Evolutionary conservation across 2,113 vertebrate species (phyloP).

Genomic region (Hipposideros armiger): DNA sequence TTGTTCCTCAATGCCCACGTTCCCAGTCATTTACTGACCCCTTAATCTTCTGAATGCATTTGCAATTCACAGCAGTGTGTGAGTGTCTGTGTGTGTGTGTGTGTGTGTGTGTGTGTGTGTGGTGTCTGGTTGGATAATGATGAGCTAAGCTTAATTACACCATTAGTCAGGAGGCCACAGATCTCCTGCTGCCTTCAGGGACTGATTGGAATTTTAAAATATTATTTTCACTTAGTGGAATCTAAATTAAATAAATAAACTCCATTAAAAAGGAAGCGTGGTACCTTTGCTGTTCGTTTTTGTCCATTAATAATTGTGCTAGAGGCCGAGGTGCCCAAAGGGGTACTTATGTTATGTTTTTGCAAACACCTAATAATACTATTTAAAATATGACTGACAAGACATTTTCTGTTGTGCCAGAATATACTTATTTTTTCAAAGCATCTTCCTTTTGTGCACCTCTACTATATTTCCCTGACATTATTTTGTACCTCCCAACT

Average conservation of each 20-base stretch:
- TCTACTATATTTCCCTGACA: not conserved
- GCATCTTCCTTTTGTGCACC: not conserved
- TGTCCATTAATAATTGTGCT: not conserved
- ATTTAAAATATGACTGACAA: not conserved
- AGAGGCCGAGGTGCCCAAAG: not conserved
- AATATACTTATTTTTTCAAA: constrained; percentile 11
- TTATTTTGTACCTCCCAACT: not conserved
- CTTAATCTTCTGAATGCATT: constrained; percentile 30
- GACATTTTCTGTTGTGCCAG: not conserved
- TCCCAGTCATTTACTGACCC: constrained; percentile 22
- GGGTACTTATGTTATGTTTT: constrained; percentile 14
- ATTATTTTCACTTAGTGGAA: constrained; percentile 74
- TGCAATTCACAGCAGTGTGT: not conserved
- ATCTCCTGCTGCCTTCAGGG: constrained; percentile 62
- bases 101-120: not conserved
- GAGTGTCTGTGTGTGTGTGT: not conserved
- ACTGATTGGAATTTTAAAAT: constrained; percentile 80
- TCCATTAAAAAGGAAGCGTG: not conserved
- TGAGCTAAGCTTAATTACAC: constrained; percentile 78
- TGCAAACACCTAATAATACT: not conserved
- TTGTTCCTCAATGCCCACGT: not conserved
- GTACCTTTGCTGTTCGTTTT: constrained; percentile 49
- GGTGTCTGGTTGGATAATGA: constrained; percentile 64
- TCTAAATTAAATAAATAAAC: constrained; percentile 75
- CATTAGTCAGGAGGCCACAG: constrained; percentile 70